phyloP scores from a whole-genome alignment of 2,888 invertebrate species.

The Petrolisthes manimaculis region DNA sequence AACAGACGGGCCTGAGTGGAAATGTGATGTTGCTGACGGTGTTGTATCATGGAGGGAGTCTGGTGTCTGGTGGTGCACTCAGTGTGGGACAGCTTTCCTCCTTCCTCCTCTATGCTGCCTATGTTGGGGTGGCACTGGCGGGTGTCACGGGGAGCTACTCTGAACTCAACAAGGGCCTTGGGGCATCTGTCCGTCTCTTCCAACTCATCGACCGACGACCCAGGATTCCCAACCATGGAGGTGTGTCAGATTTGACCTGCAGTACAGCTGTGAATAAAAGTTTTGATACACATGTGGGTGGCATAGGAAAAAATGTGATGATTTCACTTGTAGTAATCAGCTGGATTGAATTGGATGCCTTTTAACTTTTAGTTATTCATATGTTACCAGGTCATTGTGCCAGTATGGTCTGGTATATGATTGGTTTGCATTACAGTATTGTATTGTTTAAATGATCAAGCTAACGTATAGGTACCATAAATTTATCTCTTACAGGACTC shows the following conservation, averaged over 20 bases:
- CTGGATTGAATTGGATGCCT: no score
- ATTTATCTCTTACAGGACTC: constrained; percentile 26
- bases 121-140: constrained; percentile 89
- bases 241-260: constrained; percentile 20
- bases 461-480: neutral
- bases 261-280: no score
- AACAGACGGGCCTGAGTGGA: constrained; percentile 85
- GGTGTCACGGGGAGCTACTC: constrained; percentile 77
- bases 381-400: neutral
- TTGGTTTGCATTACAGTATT: neutral
- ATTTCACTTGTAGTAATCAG: no score
- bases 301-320: no score
- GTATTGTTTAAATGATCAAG: neutral
- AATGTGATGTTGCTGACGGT: constrained; percentile 91
- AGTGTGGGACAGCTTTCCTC: constrained; percentile 78
- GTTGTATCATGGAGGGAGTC: constrained; percentile 89
- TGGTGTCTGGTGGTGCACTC: constrained; percentile 82
- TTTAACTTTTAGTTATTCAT: no score
- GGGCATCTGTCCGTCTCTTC: constrained; percentile 90
- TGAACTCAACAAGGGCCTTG: constrained; percentile 92
- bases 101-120: constrained; percentile 93
- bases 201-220: constrained; percentile 87
- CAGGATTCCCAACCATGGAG: constrained; percentile 80
- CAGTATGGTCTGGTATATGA: neutral
- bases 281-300: no score